Conservation (phyloP, 2,113 vertebrate genomes). For the Pygathrix nemaeus region DNA sequence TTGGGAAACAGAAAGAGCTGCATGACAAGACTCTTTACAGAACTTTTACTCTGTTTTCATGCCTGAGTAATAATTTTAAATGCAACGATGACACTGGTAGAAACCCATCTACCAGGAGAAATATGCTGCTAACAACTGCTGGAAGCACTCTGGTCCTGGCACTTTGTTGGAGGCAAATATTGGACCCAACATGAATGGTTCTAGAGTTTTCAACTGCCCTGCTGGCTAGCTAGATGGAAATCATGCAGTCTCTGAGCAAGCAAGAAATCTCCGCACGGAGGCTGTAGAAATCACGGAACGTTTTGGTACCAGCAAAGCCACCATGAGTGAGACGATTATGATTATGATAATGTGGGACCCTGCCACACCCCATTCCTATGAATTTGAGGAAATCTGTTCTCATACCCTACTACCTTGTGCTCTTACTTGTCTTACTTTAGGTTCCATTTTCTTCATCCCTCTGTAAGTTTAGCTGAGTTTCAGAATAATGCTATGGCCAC, state of each 20-base stretch:
- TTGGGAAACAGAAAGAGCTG: neutral
- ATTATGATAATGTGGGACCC: neutral
- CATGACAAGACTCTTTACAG: neutral
- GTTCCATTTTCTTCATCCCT: neutral
- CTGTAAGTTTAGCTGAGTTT: neutral
- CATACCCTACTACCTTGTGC: neutral
- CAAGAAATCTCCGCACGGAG: neutral
- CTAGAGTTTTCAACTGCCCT: neutral
- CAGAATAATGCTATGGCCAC: neutral
- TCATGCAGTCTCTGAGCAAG: neutral
- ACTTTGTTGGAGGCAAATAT: neutral
- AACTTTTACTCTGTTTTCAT: neutral
- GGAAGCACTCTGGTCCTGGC: neutral
- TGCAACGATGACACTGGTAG: neutral
- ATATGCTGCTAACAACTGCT: neutral
- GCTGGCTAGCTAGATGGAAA: neutral
- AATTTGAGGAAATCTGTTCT: neutral
- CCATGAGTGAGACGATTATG: neutral
- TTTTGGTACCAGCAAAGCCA: neutral
- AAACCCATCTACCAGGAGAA: neutral
- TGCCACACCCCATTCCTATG: neutral
- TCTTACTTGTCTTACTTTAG: neutral
- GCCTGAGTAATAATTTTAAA: neutral
- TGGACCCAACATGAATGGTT: neutral
- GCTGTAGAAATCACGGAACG: neutral